Conservation (phyloP, 2,113 vertebrate genomes). For the Danionella cerebrum region DNA sequence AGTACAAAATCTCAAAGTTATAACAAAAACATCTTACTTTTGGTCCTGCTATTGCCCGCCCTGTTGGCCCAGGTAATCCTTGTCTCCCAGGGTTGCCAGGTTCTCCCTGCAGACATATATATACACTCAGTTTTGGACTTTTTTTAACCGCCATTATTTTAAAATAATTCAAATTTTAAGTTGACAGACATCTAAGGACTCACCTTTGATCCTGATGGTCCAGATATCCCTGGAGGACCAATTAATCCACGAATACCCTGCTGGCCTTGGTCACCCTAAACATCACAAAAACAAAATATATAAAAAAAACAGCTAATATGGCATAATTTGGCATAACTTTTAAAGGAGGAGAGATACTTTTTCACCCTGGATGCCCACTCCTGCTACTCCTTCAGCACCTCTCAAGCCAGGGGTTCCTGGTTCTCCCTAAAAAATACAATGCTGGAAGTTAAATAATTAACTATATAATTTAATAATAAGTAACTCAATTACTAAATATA, state of each 20-base stretch:
- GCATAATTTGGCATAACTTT: no score
- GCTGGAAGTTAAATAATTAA: no score
- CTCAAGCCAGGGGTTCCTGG: conserved; percentile 68
- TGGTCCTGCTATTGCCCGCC: conserved; percentile 70
- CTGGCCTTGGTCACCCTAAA: conserved; percentile 80
- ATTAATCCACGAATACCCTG: conserved; percentile 76
- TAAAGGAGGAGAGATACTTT: conserved; percentile 67
- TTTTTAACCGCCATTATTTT: background rate
- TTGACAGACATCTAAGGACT: background rate
- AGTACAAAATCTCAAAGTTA: no score
- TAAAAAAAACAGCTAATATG: no score
- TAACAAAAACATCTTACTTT: conserved; percentile 64
- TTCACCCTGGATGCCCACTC: conserved; percentile 76
- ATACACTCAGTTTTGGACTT: background rate
- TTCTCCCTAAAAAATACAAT: conserved; percentile 65
- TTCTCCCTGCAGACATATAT: conserved; percentile 66
- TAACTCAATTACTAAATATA: no score
- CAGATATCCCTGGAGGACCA: conserved; percentile 71
- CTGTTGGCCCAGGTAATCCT: conserved; percentile 73
- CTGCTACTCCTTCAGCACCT: conserved; percentile 71
- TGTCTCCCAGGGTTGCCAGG: conserved; percentile 69
- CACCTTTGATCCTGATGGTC: conserved; percentile 79
- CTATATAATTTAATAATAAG: no score
- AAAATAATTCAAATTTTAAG: background rate
- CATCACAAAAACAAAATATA: background rate